Evolutionary conservation across 2,797 vertebrate species (phyloP).

Genomic region (Apodemus agrarius): DNA sequence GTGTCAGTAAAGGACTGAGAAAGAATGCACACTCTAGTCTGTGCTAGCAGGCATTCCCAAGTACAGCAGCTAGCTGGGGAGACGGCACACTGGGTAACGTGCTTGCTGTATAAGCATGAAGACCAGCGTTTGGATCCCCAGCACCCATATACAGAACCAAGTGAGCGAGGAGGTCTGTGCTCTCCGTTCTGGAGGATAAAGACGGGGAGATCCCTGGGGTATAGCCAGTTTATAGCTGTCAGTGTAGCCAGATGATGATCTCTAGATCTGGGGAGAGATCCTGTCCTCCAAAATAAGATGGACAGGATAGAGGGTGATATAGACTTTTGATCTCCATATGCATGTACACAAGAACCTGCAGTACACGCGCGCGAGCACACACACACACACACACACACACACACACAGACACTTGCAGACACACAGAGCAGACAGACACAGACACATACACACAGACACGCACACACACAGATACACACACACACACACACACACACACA

Average conservation of each 20-base stretch:
- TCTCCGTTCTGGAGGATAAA: not conserved
- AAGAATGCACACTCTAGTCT: not conserved
- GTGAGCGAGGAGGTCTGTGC: not conserved
- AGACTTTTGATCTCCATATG: not conserved
- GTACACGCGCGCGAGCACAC: not conserved
- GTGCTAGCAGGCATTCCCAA: not conserved
- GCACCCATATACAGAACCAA: not conserved
- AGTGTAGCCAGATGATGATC: not conserved
- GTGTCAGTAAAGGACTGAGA: not conserved
- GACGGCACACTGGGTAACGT: not conserved
- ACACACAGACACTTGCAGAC: not conserved
- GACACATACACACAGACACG: too few species aligned
- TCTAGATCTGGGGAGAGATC: not conserved
- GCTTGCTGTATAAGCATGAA: not conserved
- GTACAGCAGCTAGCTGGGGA: not conserved
- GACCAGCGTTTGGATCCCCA: not conserved
- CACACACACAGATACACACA: not conserved
- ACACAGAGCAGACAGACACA: too few species aligned
- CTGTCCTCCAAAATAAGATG: not conserved
- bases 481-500: too few species aligned
- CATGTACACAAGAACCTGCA: not conserved
- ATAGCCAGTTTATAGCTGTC: too few species aligned
- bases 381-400: not conserved
- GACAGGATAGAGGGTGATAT: too few species aligned
- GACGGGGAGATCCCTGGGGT: not conserved